phyloP scores from a whole-genome alignment of 2,888 invertebrate species.

The Drosophila meridiana region DNA sequence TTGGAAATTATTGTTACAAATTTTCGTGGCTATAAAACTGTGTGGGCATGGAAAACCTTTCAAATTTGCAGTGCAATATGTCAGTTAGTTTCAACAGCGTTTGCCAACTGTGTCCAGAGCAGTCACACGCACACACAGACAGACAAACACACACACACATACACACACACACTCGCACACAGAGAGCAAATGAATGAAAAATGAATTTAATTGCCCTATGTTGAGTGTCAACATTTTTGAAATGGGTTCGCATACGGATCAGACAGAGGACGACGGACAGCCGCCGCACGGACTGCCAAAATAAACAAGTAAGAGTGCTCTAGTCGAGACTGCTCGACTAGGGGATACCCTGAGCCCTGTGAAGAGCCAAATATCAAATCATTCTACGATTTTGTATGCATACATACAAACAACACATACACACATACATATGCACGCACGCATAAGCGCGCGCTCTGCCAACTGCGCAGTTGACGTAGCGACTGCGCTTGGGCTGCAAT shows the following conservation, averaged over 20 bases:
- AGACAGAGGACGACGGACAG: slow-evolving; percentile 42
- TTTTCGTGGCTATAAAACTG: slow-evolving; percentile 28
- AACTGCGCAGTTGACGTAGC: too few relatives aligned
- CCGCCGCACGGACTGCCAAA: slow-evolving; percentile 31
- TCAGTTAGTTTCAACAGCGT: slow-evolving; percentile 74
- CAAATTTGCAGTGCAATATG: slow-evolving; percentile 73
- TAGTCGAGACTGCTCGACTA: too few relatives aligned
- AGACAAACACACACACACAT: slow-evolving; percentile 12
- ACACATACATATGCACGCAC: too few relatives aligned
- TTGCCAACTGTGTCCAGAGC: slow-evolving; percentile 66
- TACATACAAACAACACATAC: too few relatives aligned
- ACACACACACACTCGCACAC: slow-evolving; percentile 6
- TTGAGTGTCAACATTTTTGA: slow-evolving; percentile 79
- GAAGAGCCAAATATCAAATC: too few relatives aligned
- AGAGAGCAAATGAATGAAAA: slow-evolving; percentile 69
- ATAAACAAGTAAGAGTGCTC: too few relatives aligned
- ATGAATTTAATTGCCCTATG: slow-evolving; percentile 81
- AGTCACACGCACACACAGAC: slow-evolving; percentile 6
- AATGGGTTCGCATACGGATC: slow-evolving; percentile 71
- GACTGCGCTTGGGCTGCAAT: too few relatives aligned
- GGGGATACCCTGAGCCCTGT: too few relatives aligned
- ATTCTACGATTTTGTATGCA: too few relatives aligned
- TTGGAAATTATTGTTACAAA: slow-evolving; percentile 30
- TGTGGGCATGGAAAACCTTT: slow-evolving; percentile 57
- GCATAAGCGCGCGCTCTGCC: too few relatives aligned